These are phyloP conservation scores for Austrolebias charrua DNA, from an alignment of 2,797 vertebrate genomes.

Conservation along the genomic window DNA sequence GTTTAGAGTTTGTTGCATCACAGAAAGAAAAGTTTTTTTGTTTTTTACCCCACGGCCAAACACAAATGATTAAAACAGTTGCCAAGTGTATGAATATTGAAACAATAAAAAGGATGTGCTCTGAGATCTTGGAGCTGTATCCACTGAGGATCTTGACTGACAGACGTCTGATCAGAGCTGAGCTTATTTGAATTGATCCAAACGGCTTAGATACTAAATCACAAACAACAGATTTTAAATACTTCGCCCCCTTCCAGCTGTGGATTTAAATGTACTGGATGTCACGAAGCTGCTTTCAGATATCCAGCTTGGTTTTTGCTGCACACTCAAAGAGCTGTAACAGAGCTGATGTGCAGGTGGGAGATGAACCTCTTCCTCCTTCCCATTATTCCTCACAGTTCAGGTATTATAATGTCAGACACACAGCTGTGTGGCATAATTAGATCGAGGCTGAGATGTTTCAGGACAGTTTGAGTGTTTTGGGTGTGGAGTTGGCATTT, in stretches of 20 bases:
- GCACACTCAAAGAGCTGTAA: not conserved
- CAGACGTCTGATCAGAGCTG: not conserved
- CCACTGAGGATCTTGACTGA: not conserved
- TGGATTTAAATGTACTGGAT: not conserved
- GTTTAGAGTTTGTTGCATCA: not conserved
- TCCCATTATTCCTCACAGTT: too few relatives aligned
- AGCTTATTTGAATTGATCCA: not conserved
- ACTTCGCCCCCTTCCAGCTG: not conserved
- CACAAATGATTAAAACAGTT: not conserved
- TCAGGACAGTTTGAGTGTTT: too few relatives aligned
- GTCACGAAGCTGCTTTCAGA: not conserved
- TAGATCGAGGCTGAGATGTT: too few relatives aligned
- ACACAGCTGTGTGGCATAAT: too few relatives aligned
- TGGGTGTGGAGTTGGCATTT: too few relatives aligned
- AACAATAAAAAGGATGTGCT: not conserved
- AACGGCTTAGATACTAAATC: not conserved
- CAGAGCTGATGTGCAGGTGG: not conserved
- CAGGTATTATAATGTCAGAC: too few relatives aligned
- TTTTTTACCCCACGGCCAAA: not conserved
- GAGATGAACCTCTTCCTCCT: not conserved
- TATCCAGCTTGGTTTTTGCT: not conserved
- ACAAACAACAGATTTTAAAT: not conserved
- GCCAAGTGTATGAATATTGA: not conserved
- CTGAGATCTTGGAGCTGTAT: not conserved
- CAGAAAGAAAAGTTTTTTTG: not conserved